phyloP scores from a whole-genome alignment of 2,888 invertebrate species.

The Mellilla xanthometata region DNA sequence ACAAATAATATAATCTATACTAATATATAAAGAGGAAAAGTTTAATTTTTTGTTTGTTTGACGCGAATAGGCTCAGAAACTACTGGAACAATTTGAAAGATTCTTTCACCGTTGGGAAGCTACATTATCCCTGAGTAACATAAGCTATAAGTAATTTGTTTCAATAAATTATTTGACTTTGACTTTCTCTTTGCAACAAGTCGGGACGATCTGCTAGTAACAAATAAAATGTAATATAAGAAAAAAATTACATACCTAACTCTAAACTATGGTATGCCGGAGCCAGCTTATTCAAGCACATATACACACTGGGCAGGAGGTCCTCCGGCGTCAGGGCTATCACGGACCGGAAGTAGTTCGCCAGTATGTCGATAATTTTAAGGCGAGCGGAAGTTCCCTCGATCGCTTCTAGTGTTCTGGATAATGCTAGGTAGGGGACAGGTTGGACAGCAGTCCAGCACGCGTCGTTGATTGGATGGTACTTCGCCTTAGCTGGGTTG shows the following conservation, averaged over 20 bases:
- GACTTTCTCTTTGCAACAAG: no score
- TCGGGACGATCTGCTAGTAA: not conserved
- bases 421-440: slow-evolving; percentile 96
- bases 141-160: no score
- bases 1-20: no score
- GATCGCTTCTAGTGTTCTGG: slow-evolving; percentile 94
- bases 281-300: slow-evolving; percentile 97
- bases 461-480: slow-evolving; percentile 92
- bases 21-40: no score
- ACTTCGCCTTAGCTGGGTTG: slow-evolving; percentile 87
- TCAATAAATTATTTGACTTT: no score
- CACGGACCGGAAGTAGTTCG: slow-evolving; percentile 95
- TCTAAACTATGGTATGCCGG: slow-evolving; percentile 92
- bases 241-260: slow-evolving; percentile 76
- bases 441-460: slow-evolving; percentile 89
- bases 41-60: no score
- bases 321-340: slow-evolving; percentile 94
- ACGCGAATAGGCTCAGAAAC: no score
- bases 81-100: no score
- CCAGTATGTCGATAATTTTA: slow-evolving; percentile 94
- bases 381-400: slow-evolving; percentile 93
- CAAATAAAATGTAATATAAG: not conserved
- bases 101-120: no score
- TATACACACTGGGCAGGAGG: slow-evolving; percentile 93
- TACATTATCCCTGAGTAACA: no score